A percentile compares a stretch with the other conserved stretches of the same genome.
Conservation (phyloP, 1,140 invertebrate species). For the Plutomurus gul region DNA sequence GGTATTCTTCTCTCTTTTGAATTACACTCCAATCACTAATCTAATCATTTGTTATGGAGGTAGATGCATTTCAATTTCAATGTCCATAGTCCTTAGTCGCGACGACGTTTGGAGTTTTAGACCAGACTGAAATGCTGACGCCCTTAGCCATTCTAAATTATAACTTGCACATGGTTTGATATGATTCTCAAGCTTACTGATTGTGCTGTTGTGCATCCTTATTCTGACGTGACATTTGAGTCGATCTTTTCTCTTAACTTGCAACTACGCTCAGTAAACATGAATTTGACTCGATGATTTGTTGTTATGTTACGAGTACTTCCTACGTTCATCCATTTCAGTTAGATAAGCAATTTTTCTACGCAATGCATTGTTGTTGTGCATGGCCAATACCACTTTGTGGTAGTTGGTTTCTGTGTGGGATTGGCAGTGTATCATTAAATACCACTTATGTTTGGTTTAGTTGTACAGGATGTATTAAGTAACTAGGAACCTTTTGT, state of each 20-base stretch:
- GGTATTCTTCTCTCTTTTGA: not conserved
- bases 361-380: not conserved
- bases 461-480: too few species aligned
- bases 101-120: conserved; percentile 6
- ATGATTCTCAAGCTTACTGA: not conserved
- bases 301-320: conserved; percentile 11
- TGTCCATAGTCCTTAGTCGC: conserved; percentile 24
- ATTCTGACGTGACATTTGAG: conserved; percentile 17
- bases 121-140: conserved; percentile 2
- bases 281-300: not conserved
- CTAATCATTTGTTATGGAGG: conserved; percentile 22
- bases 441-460: too few species aligned
- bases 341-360: not conserved
- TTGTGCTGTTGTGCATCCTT: conserved; percentile 25
- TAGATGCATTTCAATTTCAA: conserved; percentile 24
- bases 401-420: not conserved
- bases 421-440: too few species aligned
- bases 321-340: conserved; percentile 1
- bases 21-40: conserved; percentile 4
- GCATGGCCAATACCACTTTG: conserved; percentile 1
- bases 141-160: conserved; percentile 13
- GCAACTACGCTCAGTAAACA: conserved; percentile 9
- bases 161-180: not conserved
- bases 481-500: too few species aligned
- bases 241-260: conserved; percentile 1